Percentiles rank a stretch among this genome's conserved stretches.
Evolutionary conservation across 1,140 invertebrate genomes (phyloP).

Genomic region (Panonychus citri): DNA sequence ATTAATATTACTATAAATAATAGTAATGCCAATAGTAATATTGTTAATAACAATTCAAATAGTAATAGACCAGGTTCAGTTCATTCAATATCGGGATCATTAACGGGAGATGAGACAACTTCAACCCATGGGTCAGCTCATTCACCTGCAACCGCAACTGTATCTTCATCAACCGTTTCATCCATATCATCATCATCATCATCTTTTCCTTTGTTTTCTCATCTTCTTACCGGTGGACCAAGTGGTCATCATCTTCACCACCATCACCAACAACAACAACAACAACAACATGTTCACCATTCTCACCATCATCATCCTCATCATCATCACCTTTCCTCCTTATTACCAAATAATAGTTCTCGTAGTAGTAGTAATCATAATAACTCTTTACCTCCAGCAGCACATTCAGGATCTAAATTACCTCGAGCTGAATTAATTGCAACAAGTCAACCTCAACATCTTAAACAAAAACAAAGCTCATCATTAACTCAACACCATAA

Average conservation of each 20-base stretch:
- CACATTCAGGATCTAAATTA: too few species aligned
- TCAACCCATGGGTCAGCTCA: background rate
- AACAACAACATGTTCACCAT: too few species aligned
- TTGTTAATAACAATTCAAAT: background rate
- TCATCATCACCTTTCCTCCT: too few species aligned
- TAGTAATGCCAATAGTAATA: background rate
- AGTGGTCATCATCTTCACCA: too few species aligned
- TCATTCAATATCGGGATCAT: background rate
- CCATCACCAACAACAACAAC: too few species aligned
- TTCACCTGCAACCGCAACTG: background rate
- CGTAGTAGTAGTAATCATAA: too few species aligned
- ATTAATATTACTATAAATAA: background rate
- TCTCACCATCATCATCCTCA: too few species aligned
- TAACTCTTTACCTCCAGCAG: conserved; percentile 1
- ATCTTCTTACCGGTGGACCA: too few species aligned
- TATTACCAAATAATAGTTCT: too few species aligned
- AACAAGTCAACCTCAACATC: background rate
- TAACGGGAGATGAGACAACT: background rate
- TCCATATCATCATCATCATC: background rate
- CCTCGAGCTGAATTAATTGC: background rate
- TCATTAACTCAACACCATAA: too few species aligned
- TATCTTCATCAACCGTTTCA: background rate
- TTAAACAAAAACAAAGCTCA: too few species aligned
- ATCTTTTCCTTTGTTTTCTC: background rate
- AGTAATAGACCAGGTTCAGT: background rate